Percentiles rank a stretch among this genome's conserved stretches.
These are phyloP conservation scores for Mormoops blainvillei DNA, from an alignment of 2,113 vertebrate species.

Conservation along the genomic window DNA sequence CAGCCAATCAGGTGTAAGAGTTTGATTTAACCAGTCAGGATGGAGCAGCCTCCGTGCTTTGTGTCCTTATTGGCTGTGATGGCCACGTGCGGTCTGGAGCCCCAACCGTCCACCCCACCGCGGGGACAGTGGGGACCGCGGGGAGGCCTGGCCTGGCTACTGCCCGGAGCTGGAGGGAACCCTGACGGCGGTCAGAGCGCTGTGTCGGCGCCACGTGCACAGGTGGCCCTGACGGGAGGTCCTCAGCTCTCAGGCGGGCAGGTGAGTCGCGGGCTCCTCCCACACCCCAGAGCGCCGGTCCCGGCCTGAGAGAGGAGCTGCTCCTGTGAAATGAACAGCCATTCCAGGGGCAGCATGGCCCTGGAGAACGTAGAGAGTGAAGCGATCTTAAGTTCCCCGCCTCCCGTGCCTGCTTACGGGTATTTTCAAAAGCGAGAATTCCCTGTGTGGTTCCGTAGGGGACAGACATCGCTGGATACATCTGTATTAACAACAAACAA, in stretches of 20 bases:
- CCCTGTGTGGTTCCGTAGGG: accelerated
- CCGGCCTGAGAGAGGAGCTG: neutral
- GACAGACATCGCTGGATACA: neutral
- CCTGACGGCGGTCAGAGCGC: neutral
- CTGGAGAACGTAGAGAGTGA: neutral
- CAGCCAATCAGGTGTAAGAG: neutral
- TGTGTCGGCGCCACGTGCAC: too few relatives aligned
- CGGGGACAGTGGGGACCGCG: accelerated
- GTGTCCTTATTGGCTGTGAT: accelerated
- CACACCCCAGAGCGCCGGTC: neutral
- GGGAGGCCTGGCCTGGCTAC: too few relatives aligned
- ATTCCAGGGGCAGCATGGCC: neutral
- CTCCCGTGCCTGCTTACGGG: neutral
- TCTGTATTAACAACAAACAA: accelerated
- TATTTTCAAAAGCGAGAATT: neutral
- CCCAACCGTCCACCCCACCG: neutral
- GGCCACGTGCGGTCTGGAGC: neutral
- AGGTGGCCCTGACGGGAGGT: neutral
- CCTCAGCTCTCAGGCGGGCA: neutral
- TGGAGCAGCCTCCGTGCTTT: too few relatives aligned
- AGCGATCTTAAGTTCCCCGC: neutral
- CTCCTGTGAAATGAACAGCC: neutral
- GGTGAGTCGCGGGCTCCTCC: neutral
- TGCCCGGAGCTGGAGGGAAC: neutral
- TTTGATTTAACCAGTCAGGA: too few relatives aligned